Percentiles rank a stretch among this genome's conserved stretches.
Conservation (phyloP, 2,888 invertebrate genomes). For the Spisula solida region DNA sequence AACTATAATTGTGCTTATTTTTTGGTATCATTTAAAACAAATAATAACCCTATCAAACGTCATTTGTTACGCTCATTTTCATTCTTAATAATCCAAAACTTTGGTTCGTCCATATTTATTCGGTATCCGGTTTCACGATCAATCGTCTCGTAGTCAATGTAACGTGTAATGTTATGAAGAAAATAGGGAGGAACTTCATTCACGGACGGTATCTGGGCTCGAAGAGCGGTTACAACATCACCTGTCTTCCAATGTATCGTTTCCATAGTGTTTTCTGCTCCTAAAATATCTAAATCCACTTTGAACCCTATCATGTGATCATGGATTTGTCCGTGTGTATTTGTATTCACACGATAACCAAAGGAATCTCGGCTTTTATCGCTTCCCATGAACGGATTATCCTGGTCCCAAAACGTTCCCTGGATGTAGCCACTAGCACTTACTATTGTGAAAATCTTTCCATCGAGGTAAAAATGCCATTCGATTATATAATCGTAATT, state of each 20-base stretch:
- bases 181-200: conserved; percentile 66
- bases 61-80: conserved; percentile 71
- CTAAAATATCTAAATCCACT: conserved; percentile 76
- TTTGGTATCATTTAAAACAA: too few relatives aligned
- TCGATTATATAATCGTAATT: too few relatives aligned
- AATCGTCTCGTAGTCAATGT: conserved; percentile 71
- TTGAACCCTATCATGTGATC: too few relatives aligned
- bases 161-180: too few relatives aligned
- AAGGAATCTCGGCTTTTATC: conserved; percentile 59
- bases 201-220: conserved; percentile 48
- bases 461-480: too few relatives aligned
- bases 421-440: conserved; percentile 68
- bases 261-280: conserved; percentile 72
- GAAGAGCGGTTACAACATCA: conserved; percentile 62
- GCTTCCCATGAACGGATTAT: conserved; percentile 64
- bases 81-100: conserved; percentile 74
- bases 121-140: conserved; percentile 69
- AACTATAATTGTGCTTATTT: too few relatives aligned
- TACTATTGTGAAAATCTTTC: conserved; percentile 65
- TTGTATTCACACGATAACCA: conserved; percentile 50
- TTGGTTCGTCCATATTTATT: too few relatives aligned
- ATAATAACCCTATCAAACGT: too few relatives aligned
- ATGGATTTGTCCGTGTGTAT: conserved; percentile 71
- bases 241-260: conserved; percentile 75
- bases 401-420: conserved; percentile 68